These are phyloP conservation scores for Lasiurus borealis DNA, from an alignment of 2,113 vertebrate species.

Conservation along the genomic window DNA sequence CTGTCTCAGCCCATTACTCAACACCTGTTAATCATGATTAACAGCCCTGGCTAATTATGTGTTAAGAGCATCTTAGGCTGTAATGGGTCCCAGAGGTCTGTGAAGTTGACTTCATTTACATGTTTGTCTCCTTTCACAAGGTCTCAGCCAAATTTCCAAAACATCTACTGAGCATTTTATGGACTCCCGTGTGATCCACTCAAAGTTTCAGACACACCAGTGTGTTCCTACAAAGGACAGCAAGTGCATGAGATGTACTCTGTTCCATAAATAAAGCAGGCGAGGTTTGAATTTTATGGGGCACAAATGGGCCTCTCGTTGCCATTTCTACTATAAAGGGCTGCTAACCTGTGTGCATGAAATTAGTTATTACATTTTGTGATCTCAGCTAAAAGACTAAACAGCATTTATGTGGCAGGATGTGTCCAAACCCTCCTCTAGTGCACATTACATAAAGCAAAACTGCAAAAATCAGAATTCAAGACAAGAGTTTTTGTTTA, in stretches of 20 bases:
- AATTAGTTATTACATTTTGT: conserved; percentile 48
- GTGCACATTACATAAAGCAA: background rate
- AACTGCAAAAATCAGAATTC: background rate
- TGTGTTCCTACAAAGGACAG: conserved; percentile 48
- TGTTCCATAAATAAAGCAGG: conserved; percentile 53
- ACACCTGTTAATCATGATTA: conserved; percentile 90
- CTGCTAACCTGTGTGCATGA: conserved; percentile 62
- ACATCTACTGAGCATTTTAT: conserved; percentile 72
- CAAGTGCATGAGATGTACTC: background rate
- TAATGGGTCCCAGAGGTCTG: conserved; percentile 85
- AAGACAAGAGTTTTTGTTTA: background rate
- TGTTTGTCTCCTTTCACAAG: conserved; percentile 86
- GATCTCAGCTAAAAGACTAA: background rate
- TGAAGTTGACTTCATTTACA: conserved; percentile 86
- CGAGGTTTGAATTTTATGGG: background rate
- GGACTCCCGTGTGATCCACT: conserved; percentile 54
- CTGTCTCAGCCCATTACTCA: conserved; percentile 89
- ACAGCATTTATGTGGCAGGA: background rate
- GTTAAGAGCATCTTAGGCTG: conserved; percentile 84
- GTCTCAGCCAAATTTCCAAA: conserved; percentile 81
- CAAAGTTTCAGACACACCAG: conserved; percentile 25
- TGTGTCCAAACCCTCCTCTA: background rate
- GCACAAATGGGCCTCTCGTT: conserved; percentile 30
- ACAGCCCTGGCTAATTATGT: conserved; percentile 86
- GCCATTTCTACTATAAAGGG: conserved; percentile 60